Conservation (phyloP, 2,797 vertebrate genomes). For the Rhyacichthys aspro region DNA sequence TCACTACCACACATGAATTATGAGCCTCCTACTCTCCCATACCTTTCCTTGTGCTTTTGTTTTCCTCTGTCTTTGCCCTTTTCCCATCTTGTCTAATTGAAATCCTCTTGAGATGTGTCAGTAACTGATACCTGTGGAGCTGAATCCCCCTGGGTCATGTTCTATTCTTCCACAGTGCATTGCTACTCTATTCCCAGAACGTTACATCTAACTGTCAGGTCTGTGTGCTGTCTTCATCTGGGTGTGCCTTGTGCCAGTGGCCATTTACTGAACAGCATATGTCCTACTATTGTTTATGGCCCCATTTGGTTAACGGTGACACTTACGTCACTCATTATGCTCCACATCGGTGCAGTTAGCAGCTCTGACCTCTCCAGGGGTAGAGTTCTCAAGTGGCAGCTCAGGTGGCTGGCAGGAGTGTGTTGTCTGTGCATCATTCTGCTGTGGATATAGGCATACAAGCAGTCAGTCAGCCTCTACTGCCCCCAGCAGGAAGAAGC, state of each 20-base stretch:
- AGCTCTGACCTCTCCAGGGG: conserved; percentile 50
- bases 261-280: conserved; percentile 72
- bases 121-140: conserved; percentile 72
- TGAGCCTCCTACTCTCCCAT: conserved; percentile 26
- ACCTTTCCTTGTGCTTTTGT: conserved; percentile 43
- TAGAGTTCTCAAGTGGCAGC: conserved; percentile 65
- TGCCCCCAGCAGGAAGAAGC: conserved; percentile 72
- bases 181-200: conserved; percentile 60
- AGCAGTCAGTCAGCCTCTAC: conserved; percentile 68
- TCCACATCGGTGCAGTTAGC: conserved; percentile 35
- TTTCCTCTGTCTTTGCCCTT: neutral
- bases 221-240: conserved; percentile 47
- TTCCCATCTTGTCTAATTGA: conserved; percentile 63
- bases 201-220: conserved; percentile 57
- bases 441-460: conserved; percentile 31
- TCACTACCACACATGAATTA: conserved; percentile 46
- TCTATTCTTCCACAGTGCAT: conserved; percentile 61
- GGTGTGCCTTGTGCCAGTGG: conserved; percentile 65
- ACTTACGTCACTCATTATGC: conserved; percentile 75
- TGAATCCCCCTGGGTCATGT: conserved; percentile 39
- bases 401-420: conserved; percentile 54
- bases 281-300: conserved; percentile 68
- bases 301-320: conserved; percentile 76
- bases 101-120: conserved; percentile 62
- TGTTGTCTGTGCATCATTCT: conserved; percentile 37